Evolutionary conservation across 2,797 vertebrate genomes (phyloP).

Genomic region (Echeneis naucrates): DNA sequence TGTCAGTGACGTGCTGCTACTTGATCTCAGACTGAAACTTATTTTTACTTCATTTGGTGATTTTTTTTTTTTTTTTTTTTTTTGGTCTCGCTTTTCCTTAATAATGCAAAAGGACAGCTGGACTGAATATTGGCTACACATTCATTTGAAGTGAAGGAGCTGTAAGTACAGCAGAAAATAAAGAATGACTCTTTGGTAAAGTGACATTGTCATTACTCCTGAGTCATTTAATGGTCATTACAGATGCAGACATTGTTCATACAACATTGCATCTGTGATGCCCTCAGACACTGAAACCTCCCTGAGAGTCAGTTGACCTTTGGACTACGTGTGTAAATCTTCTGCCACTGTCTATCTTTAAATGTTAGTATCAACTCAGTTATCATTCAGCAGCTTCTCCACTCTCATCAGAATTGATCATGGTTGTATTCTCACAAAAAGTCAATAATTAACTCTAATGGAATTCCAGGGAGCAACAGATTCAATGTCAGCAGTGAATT

Average conservation of each 20-base stretch:
- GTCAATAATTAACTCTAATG: not conserved
- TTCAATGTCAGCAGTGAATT: not conserved
- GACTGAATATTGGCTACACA: slow-evolving; percentile 27
- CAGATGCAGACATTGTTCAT: slow-evolving; percentile 21
- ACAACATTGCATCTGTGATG: slow-evolving; percentile 1
- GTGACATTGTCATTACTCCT: slow-evolving; percentile 25
- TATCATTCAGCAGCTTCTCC: too few species aligned
- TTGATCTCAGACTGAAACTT: slow-evolving; percentile 10
- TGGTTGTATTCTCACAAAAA: not conserved
- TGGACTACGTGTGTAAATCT: not conserved
- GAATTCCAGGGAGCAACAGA: not conserved
- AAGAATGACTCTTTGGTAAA: slow-evolving; percentile 34
- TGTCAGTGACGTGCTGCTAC: slow-evolving; percentile 4
- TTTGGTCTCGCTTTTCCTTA: slow-evolving; percentile 30
- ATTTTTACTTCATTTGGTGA: slow-evolving; percentile 19
- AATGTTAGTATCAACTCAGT: not conserved
- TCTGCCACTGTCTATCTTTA: not conserved
- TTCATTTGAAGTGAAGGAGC: slow-evolving; percentile 36
- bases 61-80: not conserved
- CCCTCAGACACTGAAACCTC: not conserved
- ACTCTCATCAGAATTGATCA: too few species aligned
- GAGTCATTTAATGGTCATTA: slow-evolving; percentile 45
- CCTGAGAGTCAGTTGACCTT: slow-evolving; percentile 4
- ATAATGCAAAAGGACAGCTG: slow-evolving; percentile 57
- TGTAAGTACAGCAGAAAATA: slow-evolving; percentile 22